Evolutionary conservation across 2,797 vertebrate species (phyloP).

Genomic region (Hippoglossus hippoglossus): DNA sequence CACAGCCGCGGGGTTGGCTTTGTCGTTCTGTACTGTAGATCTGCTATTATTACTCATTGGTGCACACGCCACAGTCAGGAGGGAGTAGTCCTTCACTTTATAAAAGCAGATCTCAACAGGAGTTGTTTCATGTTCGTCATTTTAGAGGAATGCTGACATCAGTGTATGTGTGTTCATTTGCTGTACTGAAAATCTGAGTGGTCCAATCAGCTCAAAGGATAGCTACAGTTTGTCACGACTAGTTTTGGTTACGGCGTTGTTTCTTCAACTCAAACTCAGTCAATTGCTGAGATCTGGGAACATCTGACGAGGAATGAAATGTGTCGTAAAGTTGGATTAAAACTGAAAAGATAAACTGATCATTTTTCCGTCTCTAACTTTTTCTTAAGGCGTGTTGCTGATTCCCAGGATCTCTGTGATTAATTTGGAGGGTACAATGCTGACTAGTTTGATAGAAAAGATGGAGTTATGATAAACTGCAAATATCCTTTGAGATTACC

Average conservation of each 20-base stretch:
- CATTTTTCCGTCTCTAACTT: neutral
- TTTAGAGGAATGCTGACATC: no score
- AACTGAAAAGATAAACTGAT: neutral
- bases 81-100: no score
- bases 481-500: neutral
- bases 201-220: neutral
- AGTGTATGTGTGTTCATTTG: no score
- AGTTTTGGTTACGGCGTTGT: neutral
- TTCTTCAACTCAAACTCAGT: neutral
- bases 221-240: neutral
- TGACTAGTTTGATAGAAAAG: neutral
- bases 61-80: no score
- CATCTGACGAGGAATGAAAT: no score
- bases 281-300: no score
- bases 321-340: no score
- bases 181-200: no score
- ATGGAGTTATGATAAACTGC: neutral
- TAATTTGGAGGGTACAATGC: neutral
- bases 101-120: no score
- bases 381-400: neutral
- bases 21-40: neutral
- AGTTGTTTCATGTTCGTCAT: no score
- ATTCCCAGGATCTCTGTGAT: neutral
- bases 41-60: no score
- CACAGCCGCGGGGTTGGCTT: neutral